Conservation (phyloP, 2,113 vertebrate genomes). For the Xenopus laevis region DNA sequence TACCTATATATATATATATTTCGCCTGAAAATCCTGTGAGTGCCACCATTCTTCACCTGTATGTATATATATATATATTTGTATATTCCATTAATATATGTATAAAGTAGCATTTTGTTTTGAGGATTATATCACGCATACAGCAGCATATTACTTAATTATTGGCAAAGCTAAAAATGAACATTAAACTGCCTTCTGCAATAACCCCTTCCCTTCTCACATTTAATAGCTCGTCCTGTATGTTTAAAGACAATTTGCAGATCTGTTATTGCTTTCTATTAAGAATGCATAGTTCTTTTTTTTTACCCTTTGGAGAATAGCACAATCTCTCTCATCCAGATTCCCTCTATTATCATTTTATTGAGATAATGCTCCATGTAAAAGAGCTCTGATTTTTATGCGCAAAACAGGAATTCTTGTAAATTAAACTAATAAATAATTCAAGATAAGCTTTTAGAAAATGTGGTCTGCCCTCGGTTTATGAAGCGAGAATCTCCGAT, state of each 20-base stretch:
- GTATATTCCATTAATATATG: no score
- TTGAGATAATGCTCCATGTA: not conserved
- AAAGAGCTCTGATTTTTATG: not conserved
- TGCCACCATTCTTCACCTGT: no score
- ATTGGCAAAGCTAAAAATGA: not conserved
- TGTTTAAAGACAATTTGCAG: no score
- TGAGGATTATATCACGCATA: not conserved
- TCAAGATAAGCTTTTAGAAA: slow-evolving; percentile 1
- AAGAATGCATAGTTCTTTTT: no score
- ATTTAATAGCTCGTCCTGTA: not conserved
- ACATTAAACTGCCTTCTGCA: not conserved
- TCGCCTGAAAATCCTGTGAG: no score
- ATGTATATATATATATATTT: no score
- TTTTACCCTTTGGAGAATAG: no score
- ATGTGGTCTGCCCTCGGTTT: not conserved
- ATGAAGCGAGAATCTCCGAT: not conserved
- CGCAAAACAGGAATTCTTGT: not conserved
- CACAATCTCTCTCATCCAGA: no score
- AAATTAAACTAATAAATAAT: not conserved
- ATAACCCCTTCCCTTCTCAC: not conserved
- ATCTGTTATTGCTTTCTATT: no score
- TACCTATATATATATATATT: no score
- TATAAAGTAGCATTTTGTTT: not conserved
- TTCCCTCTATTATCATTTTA: no score
- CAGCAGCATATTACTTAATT: not conserved